Evolutionary conservation across 92 coral and sea anemone species (phyloP).

Genomic region (Micromussa lordhowensis): DNA sequence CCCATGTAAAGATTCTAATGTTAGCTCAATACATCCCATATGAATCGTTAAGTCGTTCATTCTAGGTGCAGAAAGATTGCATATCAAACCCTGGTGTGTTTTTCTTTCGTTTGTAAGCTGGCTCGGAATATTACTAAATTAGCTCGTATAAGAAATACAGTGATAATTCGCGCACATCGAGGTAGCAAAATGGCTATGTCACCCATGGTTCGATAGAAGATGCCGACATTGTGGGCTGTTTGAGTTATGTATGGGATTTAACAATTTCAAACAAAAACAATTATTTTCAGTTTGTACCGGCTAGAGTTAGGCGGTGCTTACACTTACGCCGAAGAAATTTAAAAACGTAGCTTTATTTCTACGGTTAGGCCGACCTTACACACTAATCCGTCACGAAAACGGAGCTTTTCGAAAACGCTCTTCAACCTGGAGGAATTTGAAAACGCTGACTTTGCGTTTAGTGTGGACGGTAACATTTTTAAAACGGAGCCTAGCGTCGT

Average conservation of each 20-base stretch:
- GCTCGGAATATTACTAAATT: neutral
- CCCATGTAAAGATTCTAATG: neutral
- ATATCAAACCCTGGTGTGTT: neutral
- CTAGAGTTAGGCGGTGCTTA: neutral
- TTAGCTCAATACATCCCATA: neutral
- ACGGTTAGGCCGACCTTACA: too few relatives aligned
- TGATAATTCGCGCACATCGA: neutral
- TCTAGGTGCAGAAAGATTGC: neutral
- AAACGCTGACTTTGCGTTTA: too few relatives aligned
- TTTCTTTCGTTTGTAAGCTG: neutral
- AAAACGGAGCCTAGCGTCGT: too few relatives aligned
- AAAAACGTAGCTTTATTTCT: too few relatives aligned
- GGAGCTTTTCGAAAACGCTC: too few relatives aligned
- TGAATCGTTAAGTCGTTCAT: neutral
- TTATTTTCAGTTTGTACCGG: neutral
- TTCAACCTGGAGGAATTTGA: too few relatives aligned
- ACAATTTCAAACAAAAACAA: neutral
- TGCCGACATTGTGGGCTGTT: neutral
- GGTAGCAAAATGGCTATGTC: neutral
- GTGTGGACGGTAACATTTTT: too few relatives aligned
- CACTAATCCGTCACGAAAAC: too few relatives aligned
- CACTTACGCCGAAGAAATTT: neutral
- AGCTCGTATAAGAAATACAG: neutral
- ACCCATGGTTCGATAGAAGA: neutral
- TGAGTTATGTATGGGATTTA: neutral